Conservation (phyloP, 2,797 vertebrate species). For the Bradypodion ventrale region DNA sequence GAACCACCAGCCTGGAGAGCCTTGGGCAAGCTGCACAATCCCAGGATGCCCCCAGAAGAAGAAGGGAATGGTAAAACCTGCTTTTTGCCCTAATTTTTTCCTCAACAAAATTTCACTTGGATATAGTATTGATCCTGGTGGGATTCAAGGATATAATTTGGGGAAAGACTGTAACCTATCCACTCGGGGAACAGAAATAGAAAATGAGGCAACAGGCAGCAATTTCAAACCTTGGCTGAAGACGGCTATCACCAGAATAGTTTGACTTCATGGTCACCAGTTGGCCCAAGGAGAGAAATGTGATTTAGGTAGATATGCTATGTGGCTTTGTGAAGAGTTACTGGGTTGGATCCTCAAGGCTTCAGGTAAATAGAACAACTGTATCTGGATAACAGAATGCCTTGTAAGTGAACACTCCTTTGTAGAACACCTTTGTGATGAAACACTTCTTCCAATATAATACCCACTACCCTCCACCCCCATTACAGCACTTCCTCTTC, state of each 20-base stretch:
- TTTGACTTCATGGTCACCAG: not conserved
- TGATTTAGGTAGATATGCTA: not conserved
- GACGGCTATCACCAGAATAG: not conserved
- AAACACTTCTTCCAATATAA: not conserved
- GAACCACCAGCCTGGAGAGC: too few species aligned
- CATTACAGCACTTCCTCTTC: not conserved
- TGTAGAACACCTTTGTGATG: constrained; percentile 4
- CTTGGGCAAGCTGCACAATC: too few species aligned
- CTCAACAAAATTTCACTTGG: not conserved
- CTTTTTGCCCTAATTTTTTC: not conserved
- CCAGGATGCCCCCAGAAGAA: too few species aligned
- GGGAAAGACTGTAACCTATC: not conserved
- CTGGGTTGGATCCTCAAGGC: not conserved
- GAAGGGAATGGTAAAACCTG: not conserved
- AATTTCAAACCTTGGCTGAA: constrained; percentile 22
- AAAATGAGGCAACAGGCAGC: not conserved
- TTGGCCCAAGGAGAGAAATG: not conserved
- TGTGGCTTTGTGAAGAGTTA: not conserved
- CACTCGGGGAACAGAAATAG: not conserved
- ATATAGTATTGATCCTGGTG: not conserved
- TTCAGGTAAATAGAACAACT: not conserved
- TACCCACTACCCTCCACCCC: not conserved
- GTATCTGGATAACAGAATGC: constrained; percentile 3
- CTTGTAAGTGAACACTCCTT: not conserved
- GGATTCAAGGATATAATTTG: not conserved